These are phyloP conservation scores for Taenioides sp. DNA, from an alignment of 2,797 vertebrate genomes.

Conservation along the genomic window DNA sequence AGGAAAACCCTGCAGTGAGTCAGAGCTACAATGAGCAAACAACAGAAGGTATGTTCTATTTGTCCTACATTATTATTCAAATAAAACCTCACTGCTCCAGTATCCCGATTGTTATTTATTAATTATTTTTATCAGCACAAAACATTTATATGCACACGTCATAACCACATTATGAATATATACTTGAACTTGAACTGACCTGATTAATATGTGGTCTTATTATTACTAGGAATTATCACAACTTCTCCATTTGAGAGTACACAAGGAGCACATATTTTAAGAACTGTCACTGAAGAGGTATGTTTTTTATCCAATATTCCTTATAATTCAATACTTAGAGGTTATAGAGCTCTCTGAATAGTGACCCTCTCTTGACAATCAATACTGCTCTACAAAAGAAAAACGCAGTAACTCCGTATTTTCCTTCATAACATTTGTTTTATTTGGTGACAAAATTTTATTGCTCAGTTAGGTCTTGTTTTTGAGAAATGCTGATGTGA, in stretches of 20 bases:
- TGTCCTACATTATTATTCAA: too few species aligned
- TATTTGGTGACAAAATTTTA: too few species aligned
- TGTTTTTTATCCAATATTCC: background rate
- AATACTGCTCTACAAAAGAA: background rate
- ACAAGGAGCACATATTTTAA: background rate
- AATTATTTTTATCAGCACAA: too few species aligned
- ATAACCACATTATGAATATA: too few species aligned
- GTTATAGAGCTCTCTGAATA: background rate
- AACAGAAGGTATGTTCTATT: background rate
- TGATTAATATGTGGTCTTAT: background rate
- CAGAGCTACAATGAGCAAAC: background rate
- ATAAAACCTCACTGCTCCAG: too few species aligned
- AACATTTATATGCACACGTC: too few species aligned
- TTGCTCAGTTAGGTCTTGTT: too few species aligned
- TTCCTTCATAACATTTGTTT: too few species aligned
- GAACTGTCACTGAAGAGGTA: slow-evolving; percentile 22
- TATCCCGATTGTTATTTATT: too few species aligned
- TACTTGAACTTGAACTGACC: background rate
- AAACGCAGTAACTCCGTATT: too few species aligned
- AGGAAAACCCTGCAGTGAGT: slow-evolving; percentile 8
- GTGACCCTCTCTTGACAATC: background rate
- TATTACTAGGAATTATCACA: slow-evolving; percentile 26
- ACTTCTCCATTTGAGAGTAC: background rate
- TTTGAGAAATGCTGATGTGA: too few species aligned
- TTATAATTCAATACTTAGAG: background rate